Conservation (phyloP, 2,888 invertebrate genomes). For the Cheilosia vulpina region DNA sequence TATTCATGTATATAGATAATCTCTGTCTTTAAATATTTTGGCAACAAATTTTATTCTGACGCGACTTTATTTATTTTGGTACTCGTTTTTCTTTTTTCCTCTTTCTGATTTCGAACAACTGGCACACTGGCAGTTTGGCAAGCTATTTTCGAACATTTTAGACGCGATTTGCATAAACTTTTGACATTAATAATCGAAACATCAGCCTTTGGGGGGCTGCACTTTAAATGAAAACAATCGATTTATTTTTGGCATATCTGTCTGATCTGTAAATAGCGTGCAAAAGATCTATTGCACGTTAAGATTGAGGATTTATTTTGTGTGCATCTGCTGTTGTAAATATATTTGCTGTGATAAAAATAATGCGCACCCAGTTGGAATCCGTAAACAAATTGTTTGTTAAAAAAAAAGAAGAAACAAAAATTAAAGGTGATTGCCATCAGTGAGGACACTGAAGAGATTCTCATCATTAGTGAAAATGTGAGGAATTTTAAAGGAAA, state of each 20-base stretch:
- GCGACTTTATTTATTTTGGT: neutral
- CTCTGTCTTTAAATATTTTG: conserved; percentile 22
- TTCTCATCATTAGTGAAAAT: neutral
- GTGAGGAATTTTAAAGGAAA: neutral
- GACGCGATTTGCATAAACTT: conserved; percentile 49
- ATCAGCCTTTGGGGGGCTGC: conserved; percentile 33
- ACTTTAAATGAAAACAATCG: conserved; percentile 58
- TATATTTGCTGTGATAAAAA: conserved; percentile 15
- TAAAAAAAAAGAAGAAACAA: neutral
- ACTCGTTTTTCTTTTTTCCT: neutral
- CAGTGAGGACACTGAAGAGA: neutral
- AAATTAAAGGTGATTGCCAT: neutral
- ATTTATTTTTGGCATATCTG: conserved; percentile 55
- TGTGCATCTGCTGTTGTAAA: conserved; percentile 24
- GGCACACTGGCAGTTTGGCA: conserved; percentile 19
- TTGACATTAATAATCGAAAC: conserved; percentile 60
- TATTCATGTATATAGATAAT: neutral
- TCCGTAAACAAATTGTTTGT: neutral
- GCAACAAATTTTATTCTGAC: conserved; percentile 24
- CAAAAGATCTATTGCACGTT: conserved; percentile 38
- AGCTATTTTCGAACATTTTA: conserved; percentile 43
- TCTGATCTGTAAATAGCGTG: conserved; percentile 33
- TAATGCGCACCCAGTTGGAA: conserved; percentile 36
- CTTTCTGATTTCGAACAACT: neutral
- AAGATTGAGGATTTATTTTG: neutral